Evolutionary conservation across 2,888 invertebrate genomes (phyloP), one percentile per base, ranked within the genome.

Genomic region (Entomobrya proxima): DNA sequence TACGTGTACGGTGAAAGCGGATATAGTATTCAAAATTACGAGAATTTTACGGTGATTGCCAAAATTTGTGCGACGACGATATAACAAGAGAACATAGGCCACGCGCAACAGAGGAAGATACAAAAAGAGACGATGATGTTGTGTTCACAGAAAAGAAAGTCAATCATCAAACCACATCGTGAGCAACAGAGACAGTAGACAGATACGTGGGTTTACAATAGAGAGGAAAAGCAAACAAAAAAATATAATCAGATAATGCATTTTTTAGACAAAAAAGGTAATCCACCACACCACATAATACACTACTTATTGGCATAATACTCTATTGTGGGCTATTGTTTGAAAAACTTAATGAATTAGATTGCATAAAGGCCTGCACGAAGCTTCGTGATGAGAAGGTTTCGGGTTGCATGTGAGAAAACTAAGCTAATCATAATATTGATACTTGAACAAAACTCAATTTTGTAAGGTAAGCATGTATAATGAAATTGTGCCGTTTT

Each of bases 221-320:
- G 55, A 61, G 27, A 15, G 30, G 85, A 88, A 27, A 84, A 79
- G 74, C 74, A 75, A 75, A 52, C 3, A 75, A 52, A 4, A 50
- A 18, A 18, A 52, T 7, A n/a, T 40, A 47, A 72, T 44, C 15
- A 44, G 40, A 44, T 72, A 30, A 11, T 11, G 30, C 30, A 13
- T 61, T 32, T 18, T 67, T 35, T 9, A 35, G 15, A 27, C 27
- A 58, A 21, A 30, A 24, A 30, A n/a, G 35, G 18, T n/a, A 9
- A 32, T 40, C 11, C n/a, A 67, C 24, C 18, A 11, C 30, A 35
- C n/a, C n/a, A n/a, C n/a, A n/a, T n/a, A n/a, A n/a, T n/a, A n/a
- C n/a, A n/a, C n/a, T n/a, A n/a, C n/a, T n/a, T n/a, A n/a, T n/a
- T n/a, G n/a, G n/a, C n/a, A n/a, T n/a, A n/a, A n/a, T n/a, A n/a